These are phyloP conservation scores for Limnephilus rhombicus DNA, from an alignment of 2,888 invertebrate species.

Conservation along the genomic window DNA sequence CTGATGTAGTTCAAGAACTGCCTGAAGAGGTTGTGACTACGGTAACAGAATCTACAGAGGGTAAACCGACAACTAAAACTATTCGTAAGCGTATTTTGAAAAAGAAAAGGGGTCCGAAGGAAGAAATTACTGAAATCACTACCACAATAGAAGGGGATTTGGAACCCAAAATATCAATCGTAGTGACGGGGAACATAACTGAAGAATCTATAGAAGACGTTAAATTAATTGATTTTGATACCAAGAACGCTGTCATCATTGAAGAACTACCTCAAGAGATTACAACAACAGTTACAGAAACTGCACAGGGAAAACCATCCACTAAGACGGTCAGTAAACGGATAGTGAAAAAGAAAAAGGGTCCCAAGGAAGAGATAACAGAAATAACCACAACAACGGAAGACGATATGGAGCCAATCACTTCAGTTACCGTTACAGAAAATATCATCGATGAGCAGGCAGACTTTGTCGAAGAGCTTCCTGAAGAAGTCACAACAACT, in stretches of 20 bases:
- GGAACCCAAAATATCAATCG: slow-evolving; percentile 63
- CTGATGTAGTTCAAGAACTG: slow-evolving; percentile 68
- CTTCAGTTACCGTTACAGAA: slow-evolving; percentile 63
- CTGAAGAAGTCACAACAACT: slow-evolving; percentile 67
- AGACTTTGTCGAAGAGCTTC: slow-evolving; percentile 47
- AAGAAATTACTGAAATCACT: slow-evolving; percentile 70
- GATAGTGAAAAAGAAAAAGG: slow-evolving; percentile 68
- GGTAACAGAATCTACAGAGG: background rate
- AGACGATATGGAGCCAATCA: slow-evolving; percentile 63
- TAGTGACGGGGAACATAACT: slow-evolving; percentile 48
- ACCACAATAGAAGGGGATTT: slow-evolving; percentile 72
- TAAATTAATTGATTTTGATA: slow-evolving; percentile 69
- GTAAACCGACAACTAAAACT: slow-evolving; percentile 69
- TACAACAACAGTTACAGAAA: slow-evolving; percentile 67
- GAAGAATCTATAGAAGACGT: slow-evolving; percentile 72
- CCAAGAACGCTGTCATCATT: slow-evolving; percentile 66
- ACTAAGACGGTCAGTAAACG: slow-evolving; percentile 69
- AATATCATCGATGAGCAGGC: background rate
- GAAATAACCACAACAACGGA: slow-evolving; percentile 69
- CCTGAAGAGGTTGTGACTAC: slow-evolving; percentile 34
- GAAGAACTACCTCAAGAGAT: slow-evolving; percentile 68
- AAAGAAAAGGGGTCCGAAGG: slow-evolving; percentile 68
- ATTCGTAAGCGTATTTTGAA: slow-evolving; percentile 68
- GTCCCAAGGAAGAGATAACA: slow-evolving; percentile 69
- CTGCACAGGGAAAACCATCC: slow-evolving; percentile 68